Percentiles rank a stretch among this genome's conserved stretches.
Evolutionary conservation across 2,113 vertebrate species (phyloP).

Genomic region (Perca flavescens): DNA sequence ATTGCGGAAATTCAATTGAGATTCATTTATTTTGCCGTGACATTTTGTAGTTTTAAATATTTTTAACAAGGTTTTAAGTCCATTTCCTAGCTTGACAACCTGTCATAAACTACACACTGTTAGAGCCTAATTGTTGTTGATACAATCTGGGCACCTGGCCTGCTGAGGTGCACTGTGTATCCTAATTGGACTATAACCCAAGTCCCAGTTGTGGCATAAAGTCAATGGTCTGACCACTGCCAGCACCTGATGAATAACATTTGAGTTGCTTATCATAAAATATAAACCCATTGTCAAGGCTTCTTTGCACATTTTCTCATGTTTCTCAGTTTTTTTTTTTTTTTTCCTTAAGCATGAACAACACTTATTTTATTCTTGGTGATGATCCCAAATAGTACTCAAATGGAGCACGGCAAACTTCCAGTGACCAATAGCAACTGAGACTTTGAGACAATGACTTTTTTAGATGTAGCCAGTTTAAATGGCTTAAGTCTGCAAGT

Average conservation of each 20-base stretch:
- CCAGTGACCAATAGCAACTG: neutral
- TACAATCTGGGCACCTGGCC: constrained; percentile 10
- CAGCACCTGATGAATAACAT: constrained; percentile 3
- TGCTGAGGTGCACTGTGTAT: constrained; percentile 2
- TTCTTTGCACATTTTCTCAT: neutral
- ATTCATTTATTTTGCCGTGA: neutral
- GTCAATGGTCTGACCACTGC: constrained; percentile 13
- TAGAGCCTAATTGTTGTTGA: neutral
- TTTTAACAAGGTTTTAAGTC: neutral
- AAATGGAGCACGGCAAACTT: neutral
- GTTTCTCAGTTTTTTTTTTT: neutral
- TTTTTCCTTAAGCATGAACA: neutral
- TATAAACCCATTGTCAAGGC: neutral
- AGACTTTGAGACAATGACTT: neutral
- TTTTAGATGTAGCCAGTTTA: neutral
- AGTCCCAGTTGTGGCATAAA: constrained; percentile 7
- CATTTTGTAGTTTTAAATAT: neutral
- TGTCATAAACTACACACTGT: neutral
- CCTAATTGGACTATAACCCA: constrained; percentile 1
- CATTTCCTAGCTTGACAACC: neutral
- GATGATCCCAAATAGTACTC: neutral
- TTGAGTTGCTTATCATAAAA: neutral
- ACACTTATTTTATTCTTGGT: neutral
- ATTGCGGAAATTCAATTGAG: neutral
- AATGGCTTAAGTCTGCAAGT: neutral